Evolutionary conservation across 1,140 invertebrate species (phyloP).

Genomic region (Drosophila persimilis): DNA sequence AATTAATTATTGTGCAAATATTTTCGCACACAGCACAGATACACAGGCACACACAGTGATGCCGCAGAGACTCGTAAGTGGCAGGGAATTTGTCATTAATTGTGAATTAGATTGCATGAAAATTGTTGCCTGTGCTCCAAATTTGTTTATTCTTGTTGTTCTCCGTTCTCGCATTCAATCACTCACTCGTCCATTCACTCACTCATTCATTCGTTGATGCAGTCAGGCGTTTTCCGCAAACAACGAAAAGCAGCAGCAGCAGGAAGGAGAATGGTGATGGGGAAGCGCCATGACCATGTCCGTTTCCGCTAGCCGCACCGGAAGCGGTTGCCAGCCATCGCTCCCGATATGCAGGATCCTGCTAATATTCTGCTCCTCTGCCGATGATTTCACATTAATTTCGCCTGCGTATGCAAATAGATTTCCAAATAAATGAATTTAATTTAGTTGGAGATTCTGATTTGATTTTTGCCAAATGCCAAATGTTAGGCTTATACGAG

Average conservation of each 20-base stretch:
- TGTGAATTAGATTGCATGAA: conserved; percentile 81
- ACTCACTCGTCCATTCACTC: conserved; percentile 36
- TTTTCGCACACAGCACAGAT: conserved; percentile 66
- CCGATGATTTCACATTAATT: conserved; percentile 70
- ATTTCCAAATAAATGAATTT: conserved; percentile 79
- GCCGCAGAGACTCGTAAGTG: conserved; percentile 57
- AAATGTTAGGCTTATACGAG: conserved; percentile 23
- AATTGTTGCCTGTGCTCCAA: conserved; percentile 53
- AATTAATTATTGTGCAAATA: conserved; percentile 83
- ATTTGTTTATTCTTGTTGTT: conserved; percentile 56
- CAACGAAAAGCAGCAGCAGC: conserved; percentile 6
- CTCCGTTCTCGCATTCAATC: conserved; percentile 29
- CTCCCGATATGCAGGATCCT: conserved; percentile 9
- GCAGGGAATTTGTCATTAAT: conserved; percentile 79
- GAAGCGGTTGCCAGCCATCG: conserved; percentile 50
- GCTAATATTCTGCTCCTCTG: conserved; percentile 11
- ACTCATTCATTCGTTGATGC: conserved; percentile 65
- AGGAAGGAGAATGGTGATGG: conserved; percentile 6
- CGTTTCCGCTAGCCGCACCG: conserved; percentile 58
- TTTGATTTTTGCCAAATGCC: conserved; percentile 66
- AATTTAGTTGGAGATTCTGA: conserved; percentile 70
- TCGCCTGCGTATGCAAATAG: conserved; percentile 78
- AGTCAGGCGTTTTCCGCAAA: conserved; percentile 66
- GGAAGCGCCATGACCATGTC: conserved; percentile 63
- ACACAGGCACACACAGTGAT: conserved; percentile 9